A percentile compares a stretch with the other conserved stretches of the same genome.
phyloP scores from a whole-genome alignment of 2,113 vertebrate genomes.

The Monarcha castaneiventris region DNA sequence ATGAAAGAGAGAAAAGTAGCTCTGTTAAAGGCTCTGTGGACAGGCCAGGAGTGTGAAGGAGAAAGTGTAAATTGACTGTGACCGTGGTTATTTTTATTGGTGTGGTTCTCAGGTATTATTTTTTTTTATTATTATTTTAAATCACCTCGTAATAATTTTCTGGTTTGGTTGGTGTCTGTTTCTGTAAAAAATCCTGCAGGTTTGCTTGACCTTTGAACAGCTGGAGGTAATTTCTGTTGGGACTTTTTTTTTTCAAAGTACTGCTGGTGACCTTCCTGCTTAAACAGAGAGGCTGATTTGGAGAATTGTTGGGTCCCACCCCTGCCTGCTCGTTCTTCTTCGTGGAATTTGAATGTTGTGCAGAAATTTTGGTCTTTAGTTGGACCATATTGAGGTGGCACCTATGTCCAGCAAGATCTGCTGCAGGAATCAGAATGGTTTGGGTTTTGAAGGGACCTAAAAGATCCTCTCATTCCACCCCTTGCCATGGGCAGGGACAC shows the following conservation, averaged over 20 bases:
- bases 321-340: not conserved
- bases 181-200: not conserved
- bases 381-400: not conserved
- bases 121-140: not conserved
- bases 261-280: not conserved
- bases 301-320: not conserved
- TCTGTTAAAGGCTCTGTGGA: not conserved
- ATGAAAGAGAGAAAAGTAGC: not conserved
- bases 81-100: not conserved
- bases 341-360: not conserved
- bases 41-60: not conserved
- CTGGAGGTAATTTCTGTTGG: conserved; percentile 5
- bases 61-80: not conserved
- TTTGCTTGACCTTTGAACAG: not conserved
- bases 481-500: not conserved
- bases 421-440: not conserved
- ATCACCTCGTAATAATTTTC: not conserved
- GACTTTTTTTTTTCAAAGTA: not conserved
- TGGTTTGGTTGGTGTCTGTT: not conserved
- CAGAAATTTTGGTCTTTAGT: not conserved
- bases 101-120: not conserved
- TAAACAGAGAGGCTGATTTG: not conserved
- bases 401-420: not conserved
- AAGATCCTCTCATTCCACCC: no score
- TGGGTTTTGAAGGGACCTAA: not conserved